Conservation (phyloP, 1,140 invertebrate genomes). For the Zaprionus nigranus region DNA sequence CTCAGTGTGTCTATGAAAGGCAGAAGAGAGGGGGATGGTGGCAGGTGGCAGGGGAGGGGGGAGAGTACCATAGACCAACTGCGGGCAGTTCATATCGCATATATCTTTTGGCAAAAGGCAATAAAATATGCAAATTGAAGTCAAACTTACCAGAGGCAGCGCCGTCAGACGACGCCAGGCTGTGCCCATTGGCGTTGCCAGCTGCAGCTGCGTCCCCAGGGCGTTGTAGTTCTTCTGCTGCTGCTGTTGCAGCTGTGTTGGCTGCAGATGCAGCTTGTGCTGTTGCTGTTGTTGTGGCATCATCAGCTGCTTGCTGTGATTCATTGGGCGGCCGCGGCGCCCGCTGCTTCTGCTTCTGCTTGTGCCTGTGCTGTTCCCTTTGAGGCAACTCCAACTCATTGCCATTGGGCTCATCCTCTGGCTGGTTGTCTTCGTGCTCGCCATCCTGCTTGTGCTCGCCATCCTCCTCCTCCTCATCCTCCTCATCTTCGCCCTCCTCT, state of each 20-base stretch:
- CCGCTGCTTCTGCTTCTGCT: constrained; percentile 19
- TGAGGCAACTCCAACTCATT: constrained; percentile 41
- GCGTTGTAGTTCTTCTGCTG: constrained; percentile 76
- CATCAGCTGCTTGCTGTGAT: constrained; percentile 73
- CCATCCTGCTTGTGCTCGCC: constrained; percentile 57
- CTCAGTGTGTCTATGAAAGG: constrained; percentile 7
- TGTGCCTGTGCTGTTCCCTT: constrained; percentile 19
- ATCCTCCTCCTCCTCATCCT: constrained; percentile 48
- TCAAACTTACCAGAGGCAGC: constrained; percentile 76
- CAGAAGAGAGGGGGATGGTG: not conserved
- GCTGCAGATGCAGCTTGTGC: constrained; percentile 21
- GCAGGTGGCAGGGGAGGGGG: not conserved
- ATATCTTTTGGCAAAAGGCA: constrained; percentile 77
- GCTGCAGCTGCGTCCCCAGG: constrained; percentile 56
- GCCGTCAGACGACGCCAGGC: constrained; percentile 52
- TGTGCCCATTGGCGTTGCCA: constrained; percentile 73
- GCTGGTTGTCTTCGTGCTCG: constrained; percentile 49
- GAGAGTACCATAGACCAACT: constrained; percentile 12
- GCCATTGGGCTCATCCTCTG: constrained; percentile 38
- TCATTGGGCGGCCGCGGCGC: constrained; percentile 52
- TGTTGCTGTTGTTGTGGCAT: constrained; percentile 38
- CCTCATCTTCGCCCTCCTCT: constrained; percentile 59
- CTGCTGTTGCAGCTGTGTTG: constrained; percentile 50
- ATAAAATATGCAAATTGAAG: constrained; percentile 84
- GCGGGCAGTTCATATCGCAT: constrained; percentile 56